Conservation (phyloP, 2,113 vertebrate species). For the Coptodon rendalli region DNA sequence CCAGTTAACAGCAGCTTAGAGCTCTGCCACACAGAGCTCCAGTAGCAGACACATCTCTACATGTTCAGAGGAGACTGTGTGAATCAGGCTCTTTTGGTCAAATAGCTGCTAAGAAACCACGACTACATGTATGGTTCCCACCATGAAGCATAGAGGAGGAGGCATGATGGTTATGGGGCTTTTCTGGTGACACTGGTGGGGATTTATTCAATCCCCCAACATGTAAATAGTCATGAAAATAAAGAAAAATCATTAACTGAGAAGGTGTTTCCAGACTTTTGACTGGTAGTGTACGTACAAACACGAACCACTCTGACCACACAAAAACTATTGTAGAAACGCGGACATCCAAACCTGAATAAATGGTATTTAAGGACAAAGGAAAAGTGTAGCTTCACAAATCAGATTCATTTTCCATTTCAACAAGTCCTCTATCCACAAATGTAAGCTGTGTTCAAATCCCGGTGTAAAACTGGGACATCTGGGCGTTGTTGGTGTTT, state of each 20-base stretch:
- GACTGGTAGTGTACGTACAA: neutral
- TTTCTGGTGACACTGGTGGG: neutral
- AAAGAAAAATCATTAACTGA: neutral
- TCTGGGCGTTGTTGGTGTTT: neutral
- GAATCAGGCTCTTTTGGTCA: neutral
- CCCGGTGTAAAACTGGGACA: neutral
- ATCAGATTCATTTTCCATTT: neutral
- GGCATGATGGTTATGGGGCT: neutral
- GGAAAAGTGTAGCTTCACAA: neutral
- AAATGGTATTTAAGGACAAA: neutral
- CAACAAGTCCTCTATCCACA: neutral
- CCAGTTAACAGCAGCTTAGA: neutral
- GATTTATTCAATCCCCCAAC: neutral
- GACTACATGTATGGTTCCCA: neutral
- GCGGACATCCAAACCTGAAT: fast-evolving
- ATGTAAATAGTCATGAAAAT: neutral
- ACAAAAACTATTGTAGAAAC: neutral
- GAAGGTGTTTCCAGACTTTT: neutral
- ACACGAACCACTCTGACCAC: neutral
- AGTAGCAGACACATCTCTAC: neutral
- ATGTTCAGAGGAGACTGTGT: neutral
- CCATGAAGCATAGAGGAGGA: neutral
- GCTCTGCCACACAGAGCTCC: neutral
- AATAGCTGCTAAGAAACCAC: neutral
- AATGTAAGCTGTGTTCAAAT: neutral